Percentiles rank a stretch among this genome's conserved stretches.
These are phyloP conservation scores for Anthoscopus minutus DNA, from an alignment of 2,113 vertebrate species.

Conservation along the genomic window DNA sequence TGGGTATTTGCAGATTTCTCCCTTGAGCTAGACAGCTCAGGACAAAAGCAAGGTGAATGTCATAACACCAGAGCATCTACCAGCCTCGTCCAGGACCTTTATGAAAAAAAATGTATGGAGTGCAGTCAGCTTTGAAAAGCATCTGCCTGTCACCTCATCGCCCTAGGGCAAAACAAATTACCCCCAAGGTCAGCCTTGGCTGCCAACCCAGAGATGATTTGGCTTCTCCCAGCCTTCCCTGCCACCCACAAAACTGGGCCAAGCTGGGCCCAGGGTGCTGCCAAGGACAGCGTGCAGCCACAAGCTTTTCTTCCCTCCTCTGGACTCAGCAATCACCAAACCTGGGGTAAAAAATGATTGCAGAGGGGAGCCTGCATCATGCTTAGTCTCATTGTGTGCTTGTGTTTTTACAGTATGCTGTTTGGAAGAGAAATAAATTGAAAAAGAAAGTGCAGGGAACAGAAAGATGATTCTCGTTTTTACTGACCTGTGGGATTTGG, in stretches of 20 bases:
- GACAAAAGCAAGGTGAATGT: background rate
- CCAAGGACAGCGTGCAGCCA: accelerated
- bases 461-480: background rate
- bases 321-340: background rate
- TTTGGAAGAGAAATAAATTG: background rate
- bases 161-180: background rate
- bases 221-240: background rate
- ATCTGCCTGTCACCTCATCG: background rate
- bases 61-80: background rate
- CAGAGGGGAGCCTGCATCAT: background rate
- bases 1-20: background rate
- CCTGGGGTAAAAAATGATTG: background rate
- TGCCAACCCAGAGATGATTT: background rate
- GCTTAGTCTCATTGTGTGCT: background rate
- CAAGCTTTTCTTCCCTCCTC: background rate
- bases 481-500: background rate
- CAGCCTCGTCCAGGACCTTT: background rate
- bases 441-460: background rate
- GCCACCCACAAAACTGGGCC: background rate
- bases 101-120: accelerated
- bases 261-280: background rate
- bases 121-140: background rate
- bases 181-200: background rate
- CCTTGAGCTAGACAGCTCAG: background rate
- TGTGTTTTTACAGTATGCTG: background rate